phyloP scores from a whole-genome alignment of 2,113 vertebrate genomes.

The Cyanocitta stelleri region DNA sequence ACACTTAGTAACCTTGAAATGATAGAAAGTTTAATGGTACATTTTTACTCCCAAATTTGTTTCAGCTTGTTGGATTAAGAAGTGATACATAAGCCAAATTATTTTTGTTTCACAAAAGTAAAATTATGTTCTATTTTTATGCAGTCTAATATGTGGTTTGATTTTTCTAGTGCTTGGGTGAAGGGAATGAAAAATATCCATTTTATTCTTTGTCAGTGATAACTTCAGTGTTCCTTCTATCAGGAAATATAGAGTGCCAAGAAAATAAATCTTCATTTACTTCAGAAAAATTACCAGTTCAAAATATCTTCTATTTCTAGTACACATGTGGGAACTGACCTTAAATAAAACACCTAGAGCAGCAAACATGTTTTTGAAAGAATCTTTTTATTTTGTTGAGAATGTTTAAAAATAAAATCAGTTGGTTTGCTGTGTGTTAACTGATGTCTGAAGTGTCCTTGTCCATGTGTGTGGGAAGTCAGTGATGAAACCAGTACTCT shows the following conservation, averaged over 20 bases:
- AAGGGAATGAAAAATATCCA: not conserved
- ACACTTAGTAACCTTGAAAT: not conserved
- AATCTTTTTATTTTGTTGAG: not conserved
- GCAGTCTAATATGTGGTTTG: not conserved
- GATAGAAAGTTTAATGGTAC: not conserved
- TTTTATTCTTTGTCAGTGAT: not conserved
- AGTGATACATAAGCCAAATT: not conserved
- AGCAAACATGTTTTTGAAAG: not conserved
- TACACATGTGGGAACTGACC: not conserved
- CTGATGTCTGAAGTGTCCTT: not conserved
- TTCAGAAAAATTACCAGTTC: not conserved
- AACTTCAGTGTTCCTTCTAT: not conserved
- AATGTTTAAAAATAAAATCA: not conserved
- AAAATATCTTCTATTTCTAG: not conserved
- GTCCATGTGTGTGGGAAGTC: accelerated
- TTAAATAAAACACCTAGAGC: not conserved
- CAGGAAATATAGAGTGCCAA: not conserved
- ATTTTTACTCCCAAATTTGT: not conserved
- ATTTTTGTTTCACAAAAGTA: not conserved
- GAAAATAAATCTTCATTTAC: not conserved
- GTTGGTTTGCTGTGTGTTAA: not conserved
- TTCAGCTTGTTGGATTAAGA: not conserved
- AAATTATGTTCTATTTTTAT: not conserved
- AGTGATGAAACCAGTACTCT: not conserved
- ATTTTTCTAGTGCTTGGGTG: not conserved